Base-by-base conservation (phyloP, 2,888 invertebrate species). In the Leucoma salicis region DNA sequence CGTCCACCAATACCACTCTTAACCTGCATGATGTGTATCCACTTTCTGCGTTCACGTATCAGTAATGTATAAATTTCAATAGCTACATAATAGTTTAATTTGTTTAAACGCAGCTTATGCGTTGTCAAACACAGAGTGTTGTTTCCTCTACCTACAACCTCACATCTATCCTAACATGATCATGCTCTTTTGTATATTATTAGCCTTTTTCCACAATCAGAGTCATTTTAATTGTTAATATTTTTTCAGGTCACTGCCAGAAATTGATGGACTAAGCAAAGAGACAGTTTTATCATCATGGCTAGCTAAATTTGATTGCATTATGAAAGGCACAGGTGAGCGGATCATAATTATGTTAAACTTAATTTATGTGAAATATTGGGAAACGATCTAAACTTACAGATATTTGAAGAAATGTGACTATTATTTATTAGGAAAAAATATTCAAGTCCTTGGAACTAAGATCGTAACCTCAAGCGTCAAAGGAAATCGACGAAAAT, bases 301-400 rank as follows among this genome's bases (percentile, higher is more conserved):
- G 99, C 95, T 99, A 94, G 97, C 98, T 42, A 99, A 99, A 86
- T 99, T 99, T 84, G 99, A 99, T 90, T 97, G 98, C 83, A 99
- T 99, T 75, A 95, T 98, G 82, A 97, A 97, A 88, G 97, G 96
- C 86, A 94, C 91, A 36, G 91, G 91, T 91, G 28, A 16, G 16
- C 24, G 29, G 16, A 41, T 21, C 25, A 37, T 39, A 46, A 38
- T 35, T 29, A 14, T 13, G 14, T 13, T 14, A 13, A 29, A 29
- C 2, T 5, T 29, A 29, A 29, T 13, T 48, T 39, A 8, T 27
- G 21, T 41, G 12, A 28, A 34, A 42, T 42, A 14, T 35, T 48
- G 59, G 50, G 59, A 53, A 62, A 31, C 55, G 54, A 62, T 62
- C 43, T 25, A 8, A 29, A 42, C 2, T 13, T 21, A 21, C 21